These are phyloP conservation scores for Telenomus remus DNA, from an alignment of 1,140 invertebrate species.

Conservation along the genomic window DNA sequence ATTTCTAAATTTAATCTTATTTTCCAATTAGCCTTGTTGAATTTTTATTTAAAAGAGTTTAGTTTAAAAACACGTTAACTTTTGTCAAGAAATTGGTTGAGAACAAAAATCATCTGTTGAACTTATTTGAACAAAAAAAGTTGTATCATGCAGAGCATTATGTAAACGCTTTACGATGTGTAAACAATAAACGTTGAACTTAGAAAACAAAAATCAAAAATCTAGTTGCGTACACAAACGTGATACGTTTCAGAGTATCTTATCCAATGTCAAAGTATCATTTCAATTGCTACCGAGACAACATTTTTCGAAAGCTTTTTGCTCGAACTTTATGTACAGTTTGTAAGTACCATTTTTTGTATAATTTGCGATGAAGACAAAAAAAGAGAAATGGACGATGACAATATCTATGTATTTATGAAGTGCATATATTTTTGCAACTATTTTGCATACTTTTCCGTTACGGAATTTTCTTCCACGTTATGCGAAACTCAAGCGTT, in stretches of 20 bases:
- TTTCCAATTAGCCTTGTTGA: slow-evolving; percentile 1
- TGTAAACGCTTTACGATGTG: slow-evolving; percentile 18
- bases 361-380: too few species aligned
- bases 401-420: too few species aligned
- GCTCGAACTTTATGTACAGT: too few species aligned
- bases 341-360: too few species aligned
- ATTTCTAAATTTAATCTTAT: too few species aligned
- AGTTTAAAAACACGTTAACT: too few species aligned
- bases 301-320: too few species aligned
- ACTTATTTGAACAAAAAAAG: slow-evolving; percentile 14
- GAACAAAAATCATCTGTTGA: slow-evolving; percentile 4
- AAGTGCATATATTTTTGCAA: too few species aligned
- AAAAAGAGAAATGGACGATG: too few species aligned
- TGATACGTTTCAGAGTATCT: slow-evolving; percentile 11
- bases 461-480: too few species aligned
- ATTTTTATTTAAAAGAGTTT: slow-evolving; percentile 3
- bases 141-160: slow-evolving; percentile 15
- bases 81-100: slow-evolving; percentile 12
- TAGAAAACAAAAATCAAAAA: slow-evolving; percentile 16
- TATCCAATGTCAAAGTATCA: slow-evolving; percentile 10
- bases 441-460: too few species aligned
- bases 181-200: slow-evolving; percentile 6
- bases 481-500: too few species aligned
- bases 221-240: slow-evolving; percentile 18
- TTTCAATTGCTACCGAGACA: neutral